Base-by-base conservation (phyloP, 1,140 invertebrate genomes). In the Lepidurus arcticus region DNA sequence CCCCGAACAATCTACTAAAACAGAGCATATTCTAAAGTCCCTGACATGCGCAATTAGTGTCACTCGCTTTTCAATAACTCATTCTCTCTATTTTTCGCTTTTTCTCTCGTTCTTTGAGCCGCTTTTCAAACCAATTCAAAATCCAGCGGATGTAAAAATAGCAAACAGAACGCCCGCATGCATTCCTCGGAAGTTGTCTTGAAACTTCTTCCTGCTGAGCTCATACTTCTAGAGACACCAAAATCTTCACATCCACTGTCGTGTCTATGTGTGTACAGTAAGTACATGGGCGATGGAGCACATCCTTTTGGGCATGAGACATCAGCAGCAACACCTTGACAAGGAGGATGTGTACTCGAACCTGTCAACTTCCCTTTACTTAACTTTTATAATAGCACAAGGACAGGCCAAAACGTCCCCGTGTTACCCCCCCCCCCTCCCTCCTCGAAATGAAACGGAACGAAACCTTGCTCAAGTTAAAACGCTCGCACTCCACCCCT, bases 341-440 rank as follows among this genome's bases (percentile, higher is more conserved):
- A n/a, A 65, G 53, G 53, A n/a, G 53, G 16, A 65, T 34, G 34
- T n/a, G 53, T 65, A 65, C 53, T 65, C 53, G 53, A 65, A 65
- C 9, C 53, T 65, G 53, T 65, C 53, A 65, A 9, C 53, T 65
- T 65, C 45, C 45, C 16, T 11, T 10, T 16, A 16, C 16, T 47
- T 47, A 1, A 34, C 34, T 34, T 34, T 3, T 34, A 34, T 34
- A 34, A 34, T 4, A 34, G 34, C 34, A 34, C 34, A 34, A 0
- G 34, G 34, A 34, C 34, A 34, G 34, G 34, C 34, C 34, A 2
- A 34, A 34, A 34, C 34, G 34, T 34, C 34, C 34, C 34, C 3
- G 26, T 34, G 1, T 1, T 1, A 34, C 26, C 26, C 1, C 26
- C 26, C 26, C 26, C 1, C 26, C 1, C 26, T 1, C 1, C 26